Evolutionary conservation across 2,113 vertebrate species (phyloP).

Genomic region (Thunnus thynnus): DNA sequence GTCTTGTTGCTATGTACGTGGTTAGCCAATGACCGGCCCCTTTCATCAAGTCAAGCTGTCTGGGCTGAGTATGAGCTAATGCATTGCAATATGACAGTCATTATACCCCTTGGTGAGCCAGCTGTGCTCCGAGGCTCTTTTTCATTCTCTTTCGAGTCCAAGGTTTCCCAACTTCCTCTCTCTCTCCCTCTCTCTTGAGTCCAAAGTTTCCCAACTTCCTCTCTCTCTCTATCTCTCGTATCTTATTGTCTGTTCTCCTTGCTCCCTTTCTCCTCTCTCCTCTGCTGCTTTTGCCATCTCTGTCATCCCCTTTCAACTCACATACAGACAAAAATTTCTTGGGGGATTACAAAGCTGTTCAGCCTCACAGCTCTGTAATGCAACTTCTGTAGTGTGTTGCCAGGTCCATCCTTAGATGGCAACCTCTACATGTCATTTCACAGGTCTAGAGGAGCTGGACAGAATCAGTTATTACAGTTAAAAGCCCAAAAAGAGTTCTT

Average conservation of each 20-base stretch:
- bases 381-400: slow-evolving; percentile 13
- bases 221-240: too few species aligned
- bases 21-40: slow-evolving; percentile 64
- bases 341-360: neutral
- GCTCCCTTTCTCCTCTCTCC: slow-evolving; percentile 1
- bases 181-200: neutral
- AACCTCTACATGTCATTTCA: neutral
- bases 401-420: neutral
- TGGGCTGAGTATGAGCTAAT: slow-evolving; percentile 72
- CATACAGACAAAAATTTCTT: slow-evolving; percentile 25
- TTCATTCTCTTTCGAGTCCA: slow-evolving; percentile 28
- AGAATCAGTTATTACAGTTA: slow-evolving; percentile 4
- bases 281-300: neutral
- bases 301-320: slow-evolving; percentile 27
- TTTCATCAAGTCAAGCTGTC: slow-evolving; percentile 73
- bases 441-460: neutral
- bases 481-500: neutral
- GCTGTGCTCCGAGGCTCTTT: slow-evolving; percentile 56
- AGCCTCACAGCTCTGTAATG: neutral
- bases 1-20: slow-evolving; percentile 67
- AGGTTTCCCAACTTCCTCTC: slow-evolving; percentile 44
- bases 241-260: slow-evolving; percentile 23
- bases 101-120: slow-evolving; percentile 63
- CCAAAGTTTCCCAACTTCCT: slow-evolving; percentile 32
- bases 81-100: slow-evolving; percentile 73